Base-by-base conservation (phyloP, 2,888 invertebrate species). In the Tetranychus truncatus region DNA sequence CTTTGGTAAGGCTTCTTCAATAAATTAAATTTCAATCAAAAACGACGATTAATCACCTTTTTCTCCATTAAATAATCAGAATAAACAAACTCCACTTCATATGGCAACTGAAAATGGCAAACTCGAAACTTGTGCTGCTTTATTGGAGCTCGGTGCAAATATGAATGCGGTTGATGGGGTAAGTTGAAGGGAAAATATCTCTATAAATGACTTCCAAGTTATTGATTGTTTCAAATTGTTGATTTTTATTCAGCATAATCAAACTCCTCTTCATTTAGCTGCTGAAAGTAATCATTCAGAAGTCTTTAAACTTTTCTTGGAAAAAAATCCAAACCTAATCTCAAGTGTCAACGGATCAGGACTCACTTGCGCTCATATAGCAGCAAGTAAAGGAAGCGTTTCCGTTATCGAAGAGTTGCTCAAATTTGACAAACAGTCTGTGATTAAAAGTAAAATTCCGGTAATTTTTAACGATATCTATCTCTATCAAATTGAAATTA, bases 351-450 rank as follows among this genome's bases (percentile, higher is more conserved):
- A 95, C 75, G 94, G 87, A 86, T 95, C 96, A 81, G 99, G 99
- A 1, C 97, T 96, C 83, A 99, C 97, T 0, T 97, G 97, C 82
- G 99, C 99, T 9, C 99, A 99, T 82, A 97, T 99, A 80, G 99
- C 99, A 1, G 99, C 99, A 20, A 92, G 94, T 85, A 95, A 95
- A 84, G 95, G 97, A 75, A 95, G 95, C 79, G 93, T 96, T 3
- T 91, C 94, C 81, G 97, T 99, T 79, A 92, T 99, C 79, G 93
- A 95, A 83, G 99, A 99, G 82, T 86, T 99, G 74, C 97, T 99
- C 96, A 94, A 94, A 83, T 99, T 97, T 83, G 97, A 99, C 85
- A 88, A 92, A 80, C 89, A 89, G 79, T 94, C 96, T 75, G 96
- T 99, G 45, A 96, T 95, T 80, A 90, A 92, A 9, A 95, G 96